Percentiles rank a stretch among this genome's conserved stretches.
Conservation (phyloP, 1,140 invertebrate species). For the Papilio glaucus region DNA sequence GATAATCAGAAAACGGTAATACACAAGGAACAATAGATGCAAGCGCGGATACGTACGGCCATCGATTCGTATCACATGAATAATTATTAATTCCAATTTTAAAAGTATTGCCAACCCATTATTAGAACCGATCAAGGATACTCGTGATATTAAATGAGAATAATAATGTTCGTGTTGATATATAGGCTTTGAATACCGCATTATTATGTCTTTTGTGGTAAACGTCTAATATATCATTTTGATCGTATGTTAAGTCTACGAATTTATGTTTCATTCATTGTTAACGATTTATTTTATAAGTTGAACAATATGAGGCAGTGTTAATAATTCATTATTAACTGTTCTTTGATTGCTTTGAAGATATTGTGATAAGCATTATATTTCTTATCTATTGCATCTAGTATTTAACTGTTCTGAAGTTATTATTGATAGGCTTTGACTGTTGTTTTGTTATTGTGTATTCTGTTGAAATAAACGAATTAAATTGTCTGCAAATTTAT, state of each 20-base stretch:
- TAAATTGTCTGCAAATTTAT: too few species aligned
- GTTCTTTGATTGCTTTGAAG: constrained; percentile 32
- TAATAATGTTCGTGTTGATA: constrained; percentile 18
- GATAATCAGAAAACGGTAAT: constrained; percentile 50
- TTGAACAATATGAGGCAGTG: constrained; percentile 5
- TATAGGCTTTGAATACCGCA: constrained; percentile 29
- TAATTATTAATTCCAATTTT: constrained; percentile 60
- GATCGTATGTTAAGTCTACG: constrained; percentile 21
- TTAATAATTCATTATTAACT: constrained; percentile 37
- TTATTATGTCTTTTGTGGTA: constrained; percentile 35
- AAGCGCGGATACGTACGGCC: too few species aligned
- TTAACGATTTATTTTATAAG: constrained; percentile 25
- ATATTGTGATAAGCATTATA: constrained; percentile 26
- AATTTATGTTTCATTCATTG: constrained; percentile 23
- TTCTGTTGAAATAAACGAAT: not conserved
- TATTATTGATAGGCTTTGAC: not conserved
- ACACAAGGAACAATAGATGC: constrained; percentile 47
- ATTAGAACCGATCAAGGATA: constrained; percentile 57
- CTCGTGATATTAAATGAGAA: constrained; percentile 47
- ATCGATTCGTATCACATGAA: constrained; percentile 52
- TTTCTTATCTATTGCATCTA: constrained; percentile 21
- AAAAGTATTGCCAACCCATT: constrained; percentile 48
- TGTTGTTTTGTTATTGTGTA: not conserved
- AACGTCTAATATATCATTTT: constrained; percentile 34
- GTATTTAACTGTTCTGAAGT: not conserved